A percentile compares a stretch with the other conserved stretches of the same genome.
Evolutionary conservation across 2,888 invertebrate genomes (phyloP).

Genomic region (Zaprionus bogoriensis): DNA sequence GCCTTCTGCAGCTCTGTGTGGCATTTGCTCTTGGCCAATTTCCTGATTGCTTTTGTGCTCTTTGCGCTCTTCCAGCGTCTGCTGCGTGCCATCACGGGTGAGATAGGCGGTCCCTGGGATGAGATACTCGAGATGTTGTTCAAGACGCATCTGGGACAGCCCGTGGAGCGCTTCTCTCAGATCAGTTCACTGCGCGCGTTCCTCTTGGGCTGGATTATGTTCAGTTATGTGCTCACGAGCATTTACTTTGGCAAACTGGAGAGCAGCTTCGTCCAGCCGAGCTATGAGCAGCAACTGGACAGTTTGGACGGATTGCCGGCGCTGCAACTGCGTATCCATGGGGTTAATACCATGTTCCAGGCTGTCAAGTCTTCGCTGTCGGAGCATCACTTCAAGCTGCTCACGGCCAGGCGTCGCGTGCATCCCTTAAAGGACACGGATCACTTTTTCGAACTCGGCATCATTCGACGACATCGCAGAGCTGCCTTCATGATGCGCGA

Average conservation of each 20-base stretch:
- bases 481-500: conserved; percentile 67
- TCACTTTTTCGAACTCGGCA: conserved; percentile 24
- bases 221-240: conserved; percentile 75
- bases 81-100: conserved; percentile 20
- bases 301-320: conserved; percentile 53
- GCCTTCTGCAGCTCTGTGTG: conserved; percentile 68
- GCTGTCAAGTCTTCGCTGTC: conserved; percentile 45
- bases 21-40: conserved; percentile 58
- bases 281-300: conserved; percentile 74
- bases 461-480: conserved; percentile 22
- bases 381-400: conserved; percentile 30
- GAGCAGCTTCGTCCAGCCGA: conserved; percentile 78
- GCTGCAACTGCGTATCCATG: conserved; percentile 58
- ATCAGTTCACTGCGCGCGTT: conserved; percentile 71
- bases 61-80: conserved; percentile 29
- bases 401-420: conserved; percentile 23
- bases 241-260: conserved; percentile 80
- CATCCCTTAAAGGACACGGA: conserved; percentile 48
- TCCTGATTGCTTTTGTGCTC: conserved; percentile 46
- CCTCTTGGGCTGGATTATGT: conserved; percentile 79
- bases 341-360: conserved; percentile 12
- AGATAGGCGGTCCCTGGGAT: conserved; percentile 46
- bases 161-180: conserved; percentile 60
- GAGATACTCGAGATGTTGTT: conserved; percentile 69
- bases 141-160: conserved; percentile 74